A percentile compares a stretch with the other conserved stretches of the same genome.
Evolutionary conservation across 2,888 invertebrate species (phyloP).

Genomic region (Sarcophaga rosellei): DNA sequence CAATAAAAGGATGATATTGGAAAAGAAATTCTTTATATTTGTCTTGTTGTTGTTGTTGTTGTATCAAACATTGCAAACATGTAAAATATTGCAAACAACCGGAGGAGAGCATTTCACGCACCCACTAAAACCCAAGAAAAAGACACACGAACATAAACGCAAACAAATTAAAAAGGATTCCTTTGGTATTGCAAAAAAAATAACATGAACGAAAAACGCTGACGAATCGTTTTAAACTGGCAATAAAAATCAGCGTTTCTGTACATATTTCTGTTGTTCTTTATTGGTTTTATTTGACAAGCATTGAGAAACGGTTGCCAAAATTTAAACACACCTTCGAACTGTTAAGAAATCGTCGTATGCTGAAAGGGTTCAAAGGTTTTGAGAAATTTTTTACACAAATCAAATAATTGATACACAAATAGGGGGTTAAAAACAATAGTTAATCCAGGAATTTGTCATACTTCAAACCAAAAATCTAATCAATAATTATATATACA

Average conservation of each 20-base stretch:
- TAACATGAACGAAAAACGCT: conserved; percentile 58
- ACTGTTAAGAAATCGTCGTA: no score
- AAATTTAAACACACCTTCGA: no score
- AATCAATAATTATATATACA: no score
- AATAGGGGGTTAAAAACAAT: no score
- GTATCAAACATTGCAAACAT: conserved; percentile 62
- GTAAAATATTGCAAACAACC: conserved; percentile 69
- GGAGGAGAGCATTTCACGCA: conserved; percentile 5
- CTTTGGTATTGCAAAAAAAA: conserved; percentile 9
- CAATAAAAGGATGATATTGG: conserved; percentile 51
- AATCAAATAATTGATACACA: no score
- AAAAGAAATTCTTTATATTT: conserved; percentile 51
- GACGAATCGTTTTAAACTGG: conserved; percentile 72
- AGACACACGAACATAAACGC: conserved; percentile 9
- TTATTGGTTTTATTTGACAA: conserved; percentile 75
- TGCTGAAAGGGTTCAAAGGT: no score
- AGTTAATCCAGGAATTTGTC: no score
- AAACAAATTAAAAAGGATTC: conserved; percentile 32
- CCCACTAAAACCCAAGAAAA: conserved; percentile 33
- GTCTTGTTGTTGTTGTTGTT: conserved; percentile 35
- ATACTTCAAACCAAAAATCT: no score
- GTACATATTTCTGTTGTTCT: conserved; percentile 62
- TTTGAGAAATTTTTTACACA: no score
- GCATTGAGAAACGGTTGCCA: no score
- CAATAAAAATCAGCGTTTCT: conserved; percentile 62